phyloP scores from a whole-genome alignment of 2,113 vertebrate species.

The Sinocyclocheilus anophthalmus region DNA sequence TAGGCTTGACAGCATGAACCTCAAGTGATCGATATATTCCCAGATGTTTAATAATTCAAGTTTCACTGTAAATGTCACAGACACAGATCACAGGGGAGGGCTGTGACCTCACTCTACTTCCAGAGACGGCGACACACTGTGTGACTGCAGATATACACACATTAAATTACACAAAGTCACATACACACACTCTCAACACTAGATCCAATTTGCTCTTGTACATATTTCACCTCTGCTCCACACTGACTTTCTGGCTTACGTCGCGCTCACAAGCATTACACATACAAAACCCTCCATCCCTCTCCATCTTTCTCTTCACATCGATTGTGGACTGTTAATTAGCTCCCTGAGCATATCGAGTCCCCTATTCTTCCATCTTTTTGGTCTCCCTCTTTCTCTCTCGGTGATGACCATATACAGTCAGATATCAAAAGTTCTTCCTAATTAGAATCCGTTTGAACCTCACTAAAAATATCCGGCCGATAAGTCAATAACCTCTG shows the following conservation, averaged over 20 bases:
- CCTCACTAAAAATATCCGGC: slow-evolving; percentile 41
- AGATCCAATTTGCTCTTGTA: no score
- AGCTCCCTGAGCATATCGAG: no score
- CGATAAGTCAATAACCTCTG: slow-evolving; percentile 40
- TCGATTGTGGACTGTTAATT: no score
- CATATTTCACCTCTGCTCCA: no score
- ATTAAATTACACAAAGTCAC: not conserved
- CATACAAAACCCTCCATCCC: no score
- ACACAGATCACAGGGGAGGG: slow-evolving; percentile 17
- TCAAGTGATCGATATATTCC: slow-evolving; percentile 26
- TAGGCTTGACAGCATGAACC: not conserved
- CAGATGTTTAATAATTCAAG: slow-evolving; percentile 54
- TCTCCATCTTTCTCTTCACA: no score
- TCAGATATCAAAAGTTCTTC: slow-evolving; percentile 47
- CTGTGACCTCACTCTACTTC: slow-evolving; percentile 35
- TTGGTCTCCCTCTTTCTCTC: slow-evolving; percentile 23
- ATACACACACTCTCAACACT: slow-evolving; percentile 8
- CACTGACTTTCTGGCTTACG: no score
- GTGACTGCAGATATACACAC: not conserved
- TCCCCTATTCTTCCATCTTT: no score
- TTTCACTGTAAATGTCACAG: slow-evolving; percentile 49
- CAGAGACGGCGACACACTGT: not conserved
- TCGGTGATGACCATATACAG: slow-evolving; percentile 35
- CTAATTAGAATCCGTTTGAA: slow-evolving; percentile 43
- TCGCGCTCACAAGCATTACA: no score